Conservation (phyloP, 1,140 invertebrate genomes). For the Drosophila biarmipes region DNA sequence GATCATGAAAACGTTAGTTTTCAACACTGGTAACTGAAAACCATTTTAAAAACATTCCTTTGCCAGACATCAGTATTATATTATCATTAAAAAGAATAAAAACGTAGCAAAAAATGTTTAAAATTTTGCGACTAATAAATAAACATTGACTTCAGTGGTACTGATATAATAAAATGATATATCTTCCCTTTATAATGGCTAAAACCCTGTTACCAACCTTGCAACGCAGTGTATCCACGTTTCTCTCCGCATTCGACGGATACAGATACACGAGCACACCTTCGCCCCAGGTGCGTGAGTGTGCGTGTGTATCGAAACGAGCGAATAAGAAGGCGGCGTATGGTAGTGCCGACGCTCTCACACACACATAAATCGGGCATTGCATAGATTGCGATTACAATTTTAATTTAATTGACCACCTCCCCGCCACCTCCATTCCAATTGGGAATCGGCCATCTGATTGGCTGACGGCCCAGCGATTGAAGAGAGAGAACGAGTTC, state of each 20-base stretch:
- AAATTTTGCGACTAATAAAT: too few species aligned
- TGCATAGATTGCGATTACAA: constrained; percentile 76
- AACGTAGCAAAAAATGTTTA: too few species aligned
- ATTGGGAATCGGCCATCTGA: constrained; percentile 60
- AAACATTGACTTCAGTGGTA: too few species aligned
- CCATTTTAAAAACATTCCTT: too few species aligned
- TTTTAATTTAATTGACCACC: constrained; percentile 73
- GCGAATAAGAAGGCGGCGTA: constrained; percentile 59
- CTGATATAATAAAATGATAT: background rate
- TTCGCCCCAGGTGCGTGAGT: background rate
- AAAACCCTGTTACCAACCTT: background rate
- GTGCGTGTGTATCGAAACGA: constrained; percentile 30
- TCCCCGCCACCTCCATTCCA: constrained; percentile 49
- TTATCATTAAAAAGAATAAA: too few species aligned
- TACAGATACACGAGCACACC: constrained; percentile 36
- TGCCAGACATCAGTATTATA: too few species aligned
- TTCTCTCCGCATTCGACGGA: constrained; percentile 15
- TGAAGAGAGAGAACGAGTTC: constrained; percentile 35
- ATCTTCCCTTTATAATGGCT: background rate
- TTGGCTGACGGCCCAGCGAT: constrained; percentile 54
- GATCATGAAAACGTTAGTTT: too few species aligned
- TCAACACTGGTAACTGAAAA: too few species aligned
- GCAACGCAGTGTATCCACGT: constrained; percentile 14
- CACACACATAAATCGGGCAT: constrained; percentile 39
- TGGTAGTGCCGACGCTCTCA: constrained; percentile 29